Conservation (phyloP, 2,888 invertebrate genomes). For the Lycocerus yunnanus region DNA sequence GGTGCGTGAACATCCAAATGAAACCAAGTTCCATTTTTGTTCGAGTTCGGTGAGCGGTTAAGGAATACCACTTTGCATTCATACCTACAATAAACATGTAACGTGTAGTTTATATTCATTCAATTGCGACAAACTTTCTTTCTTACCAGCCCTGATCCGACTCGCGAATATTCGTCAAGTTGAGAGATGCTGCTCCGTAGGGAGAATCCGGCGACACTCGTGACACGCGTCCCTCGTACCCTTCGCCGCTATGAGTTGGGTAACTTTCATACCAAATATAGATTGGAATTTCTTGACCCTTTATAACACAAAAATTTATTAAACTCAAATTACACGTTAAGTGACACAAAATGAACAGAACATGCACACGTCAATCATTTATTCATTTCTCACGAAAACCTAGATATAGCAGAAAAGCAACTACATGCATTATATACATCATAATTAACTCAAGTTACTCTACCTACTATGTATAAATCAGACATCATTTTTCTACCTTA, state of each 20-base stretch:
- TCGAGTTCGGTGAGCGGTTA: conserved; percentile 89
- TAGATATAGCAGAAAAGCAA: not conserved
- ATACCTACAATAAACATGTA: conserved; percentile 45
- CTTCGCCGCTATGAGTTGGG: conserved; percentile 94
- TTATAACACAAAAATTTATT: conserved; percentile 52
- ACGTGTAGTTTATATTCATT: not conserved
- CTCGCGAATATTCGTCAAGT: conserved; percentile 92
- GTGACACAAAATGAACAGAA: not conserved
- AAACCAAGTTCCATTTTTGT: conserved; percentile 97
- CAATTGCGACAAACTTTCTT: conserved; percentile 46
- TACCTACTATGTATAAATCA: no score
- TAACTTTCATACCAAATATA: conserved; percentile 99
- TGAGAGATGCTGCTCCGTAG: conserved; percentile 91
- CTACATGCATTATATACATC: not conserved
- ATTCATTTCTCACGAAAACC: not conserved
- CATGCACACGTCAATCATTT: not conserved
- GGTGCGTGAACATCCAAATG: conserved; percentile 97
- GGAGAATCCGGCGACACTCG: conserved; percentile 86
- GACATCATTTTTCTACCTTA: no score
- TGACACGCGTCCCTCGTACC: conserved; percentile 90
- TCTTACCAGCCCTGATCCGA: conserved; percentile 97
- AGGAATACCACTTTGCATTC: conserved; percentile 83
- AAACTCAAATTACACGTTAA: not conserved
- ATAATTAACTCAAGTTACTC: not conserved
- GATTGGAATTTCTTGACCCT: conserved; percentile 96